Percentiles rank a stretch among this genome's conserved stretches.
Conservation (phyloP, 2,888 invertebrate species). For the Bhutanitis thaidina region DNA sequence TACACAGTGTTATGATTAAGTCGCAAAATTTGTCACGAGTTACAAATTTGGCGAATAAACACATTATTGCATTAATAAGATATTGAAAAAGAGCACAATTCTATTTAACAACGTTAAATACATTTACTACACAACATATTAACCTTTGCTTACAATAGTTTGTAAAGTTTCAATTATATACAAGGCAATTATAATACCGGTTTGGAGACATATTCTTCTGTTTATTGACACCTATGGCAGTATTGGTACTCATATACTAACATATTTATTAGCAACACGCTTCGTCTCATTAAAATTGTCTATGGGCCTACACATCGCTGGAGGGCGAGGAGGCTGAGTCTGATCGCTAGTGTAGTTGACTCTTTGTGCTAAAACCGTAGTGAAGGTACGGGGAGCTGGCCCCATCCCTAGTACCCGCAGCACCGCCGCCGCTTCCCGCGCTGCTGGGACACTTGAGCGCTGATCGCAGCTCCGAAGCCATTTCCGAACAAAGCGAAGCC, state of each 20-base stretch:
- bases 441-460: constrained; percentile 83
- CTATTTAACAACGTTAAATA: background rate
- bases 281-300: constrained; percentile 18
- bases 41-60: constrained; percentile 11
- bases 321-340: constrained; percentile 66
- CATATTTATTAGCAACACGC: constrained; percentile 4
- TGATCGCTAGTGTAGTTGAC: constrained; percentile 73
- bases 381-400: constrained; percentile 82
- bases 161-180: background rate
- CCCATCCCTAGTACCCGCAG: constrained; percentile 63
- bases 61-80: background rate
- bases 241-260: background rate
- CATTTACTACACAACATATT: background rate
- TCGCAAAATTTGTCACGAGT: constrained; percentile 5
- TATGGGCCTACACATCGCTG: constrained; percentile 64
- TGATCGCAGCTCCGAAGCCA: constrained; percentile 85
- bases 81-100: constrained; percentile 5
- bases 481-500: constrained; percentile 86
- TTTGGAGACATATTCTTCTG: background rate
- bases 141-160: background rate
- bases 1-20: constrained; percentile 7
- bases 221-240: background rate
- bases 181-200: background rate
- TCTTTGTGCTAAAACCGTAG: constrained; percentile 81
- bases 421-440: constrained; percentile 53